phyloP scores from a whole-genome alignment of 2,888 invertebrate genomes.

The Conistra vaccinii region DNA sequence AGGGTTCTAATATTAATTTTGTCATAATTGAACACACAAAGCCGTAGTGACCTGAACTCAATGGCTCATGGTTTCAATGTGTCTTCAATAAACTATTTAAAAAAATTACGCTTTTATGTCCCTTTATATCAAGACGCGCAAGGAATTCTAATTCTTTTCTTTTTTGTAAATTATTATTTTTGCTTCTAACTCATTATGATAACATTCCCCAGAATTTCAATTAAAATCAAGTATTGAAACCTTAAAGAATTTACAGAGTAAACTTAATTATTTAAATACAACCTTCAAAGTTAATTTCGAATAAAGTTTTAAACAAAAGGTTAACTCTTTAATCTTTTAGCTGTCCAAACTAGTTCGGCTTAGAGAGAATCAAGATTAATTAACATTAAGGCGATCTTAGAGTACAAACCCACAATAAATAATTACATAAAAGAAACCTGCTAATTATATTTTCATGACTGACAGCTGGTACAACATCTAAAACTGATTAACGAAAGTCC shows the following conservation, averaged over 20 bases:
- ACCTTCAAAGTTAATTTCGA: slow-evolving; percentile 58
- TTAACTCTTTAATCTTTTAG: slow-evolving; percentile 48
- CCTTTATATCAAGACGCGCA: background rate
- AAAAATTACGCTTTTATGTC: background rate
- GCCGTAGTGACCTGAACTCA: no score
- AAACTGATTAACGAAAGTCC: background rate
- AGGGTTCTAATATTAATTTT: background rate
- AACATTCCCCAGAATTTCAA: slow-evolving; percentile 8
- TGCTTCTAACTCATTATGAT: background rate
- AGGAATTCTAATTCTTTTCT: background rate
- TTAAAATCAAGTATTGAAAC: slow-evolving; percentile 7
- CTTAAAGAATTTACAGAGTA: slow-evolving; percentile 28
- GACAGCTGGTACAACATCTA: background rate
- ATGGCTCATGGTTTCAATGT: background rate
- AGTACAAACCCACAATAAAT: slow-evolving; percentile 1
- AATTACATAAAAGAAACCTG: slow-evolving; percentile 13
- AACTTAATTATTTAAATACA: slow-evolving; percentile 63
- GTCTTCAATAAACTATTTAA: background rate
- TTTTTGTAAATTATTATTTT: background rate
- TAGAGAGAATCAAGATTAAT: slow-evolving; percentile 47
- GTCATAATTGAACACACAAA: background rate
- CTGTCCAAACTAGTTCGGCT: slow-evolving; percentile 47
- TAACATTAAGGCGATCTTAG: slow-evolving; percentile 17
- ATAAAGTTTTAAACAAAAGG: slow-evolving; percentile 46
- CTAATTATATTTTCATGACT: slow-evolving; percentile 1